Base-by-base conservation (phyloP, 2,113 vertebrate species). In the Lepidothrix coronata region DNA sequence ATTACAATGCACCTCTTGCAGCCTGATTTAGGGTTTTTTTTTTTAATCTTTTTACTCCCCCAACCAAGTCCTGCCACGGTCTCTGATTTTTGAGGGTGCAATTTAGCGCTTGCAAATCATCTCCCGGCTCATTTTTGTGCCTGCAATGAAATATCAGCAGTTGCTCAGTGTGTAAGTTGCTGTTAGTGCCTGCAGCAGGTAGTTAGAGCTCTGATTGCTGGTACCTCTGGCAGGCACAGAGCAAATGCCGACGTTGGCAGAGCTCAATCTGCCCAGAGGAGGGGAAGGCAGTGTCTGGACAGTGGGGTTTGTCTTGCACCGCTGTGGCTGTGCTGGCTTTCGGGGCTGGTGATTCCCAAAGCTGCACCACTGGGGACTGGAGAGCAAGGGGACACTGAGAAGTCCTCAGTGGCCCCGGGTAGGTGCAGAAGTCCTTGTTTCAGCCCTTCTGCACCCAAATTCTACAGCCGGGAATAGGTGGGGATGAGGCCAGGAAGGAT, bases 21-120 rank as follows among this genome's bases (percentile, higher is more conserved):
- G 77, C 66, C 66, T 65, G 76, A 67, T 85, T 77, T 66, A 90
- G 25, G 31, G 16, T 0, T 8, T 54, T 51, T 66, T n/a, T 44
- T 65, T 37, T 5, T 9, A 55, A 85, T 85, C 66, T 85, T 85
- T 91, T 91, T 72, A 84, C 72, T 90, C 72, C 88, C 57, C 89
- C 76, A 44, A 5, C 81, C 63, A 52, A 80, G 83, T 81, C 79
- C 65, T 81, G 90, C 77, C 85, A 62, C 14, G 37, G 63, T 86
- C 90, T 93, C 91, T 96, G 96, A 80, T 96, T 97, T 90, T 54
- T 84, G 61, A 92, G 93, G 86, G 85, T 72, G 90, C 92, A 88
- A 92, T 90, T 96, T 88, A 96, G 90, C 4, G 7, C 95, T 90
- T 80, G 90, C 93, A 91, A 89, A 87, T 96, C 85, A 96, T 91